A percentile compares a stretch with the other conserved stretches of the same genome.
These are phyloP conservation scores for Crenuchus spilurus DNA, from an alignment of 2,797 vertebrate species.

Conservation along the genomic window DNA sequence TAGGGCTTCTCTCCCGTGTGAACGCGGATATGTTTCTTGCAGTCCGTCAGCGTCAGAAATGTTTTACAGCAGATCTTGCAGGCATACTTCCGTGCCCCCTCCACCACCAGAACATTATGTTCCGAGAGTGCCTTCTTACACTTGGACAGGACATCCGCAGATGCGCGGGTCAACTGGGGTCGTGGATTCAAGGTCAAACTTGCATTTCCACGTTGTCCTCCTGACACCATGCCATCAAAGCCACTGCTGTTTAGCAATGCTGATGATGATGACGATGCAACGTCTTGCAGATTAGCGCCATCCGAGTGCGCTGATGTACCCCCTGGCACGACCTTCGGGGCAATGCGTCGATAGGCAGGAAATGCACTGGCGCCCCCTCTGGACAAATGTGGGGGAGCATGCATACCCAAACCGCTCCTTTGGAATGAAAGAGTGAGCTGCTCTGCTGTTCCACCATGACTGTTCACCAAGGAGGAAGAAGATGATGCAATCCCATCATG, in stretches of 20 bases:
- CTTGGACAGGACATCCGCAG: slow-evolving; percentile 95
- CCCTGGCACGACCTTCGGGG: slow-evolving; percentile 83
- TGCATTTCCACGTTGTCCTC: slow-evolving; percentile 24
- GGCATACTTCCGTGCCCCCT: slow-evolving; percentile 95
- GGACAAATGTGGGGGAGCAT: slow-evolving; percentile 84
- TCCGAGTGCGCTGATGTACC: slow-evolving; percentile 74
- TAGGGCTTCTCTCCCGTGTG: slow-evolving; percentile 98
- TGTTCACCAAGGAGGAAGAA: slow-evolving; percentile 52
- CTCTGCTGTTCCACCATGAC: slow-evolving; percentile 73
- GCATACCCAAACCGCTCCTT: slow-evolving; percentile 86
- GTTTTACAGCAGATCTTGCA: slow-evolving; percentile 99
- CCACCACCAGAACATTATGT: slow-evolving; percentile 97
- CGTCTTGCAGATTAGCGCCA: slow-evolving; percentile 82
- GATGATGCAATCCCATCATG: slow-evolving; percentile 84
- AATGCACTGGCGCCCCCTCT: slow-evolving; percentile 79
- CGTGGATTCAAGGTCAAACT: slow-evolving; percentile 70
- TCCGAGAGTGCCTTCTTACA: slow-evolving; percentile 98
- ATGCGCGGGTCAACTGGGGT: slow-evolving; percentile 91
- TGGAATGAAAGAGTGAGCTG: slow-evolving; percentile 91
- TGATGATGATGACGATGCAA: slow-evolving; percentile 75
- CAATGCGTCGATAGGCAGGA: slow-evolving; percentile 91
- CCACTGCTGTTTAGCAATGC: slow-evolving; percentile 83
- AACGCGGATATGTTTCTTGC: slow-evolving; percentile 98
- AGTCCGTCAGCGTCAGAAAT: slow-evolving; percentile 96
- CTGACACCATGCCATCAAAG: slow-evolving; percentile 61